phyloP scores from a whole-genome alignment of 2,113 vertebrate species.

The Noctilio leporinus region DNA sequence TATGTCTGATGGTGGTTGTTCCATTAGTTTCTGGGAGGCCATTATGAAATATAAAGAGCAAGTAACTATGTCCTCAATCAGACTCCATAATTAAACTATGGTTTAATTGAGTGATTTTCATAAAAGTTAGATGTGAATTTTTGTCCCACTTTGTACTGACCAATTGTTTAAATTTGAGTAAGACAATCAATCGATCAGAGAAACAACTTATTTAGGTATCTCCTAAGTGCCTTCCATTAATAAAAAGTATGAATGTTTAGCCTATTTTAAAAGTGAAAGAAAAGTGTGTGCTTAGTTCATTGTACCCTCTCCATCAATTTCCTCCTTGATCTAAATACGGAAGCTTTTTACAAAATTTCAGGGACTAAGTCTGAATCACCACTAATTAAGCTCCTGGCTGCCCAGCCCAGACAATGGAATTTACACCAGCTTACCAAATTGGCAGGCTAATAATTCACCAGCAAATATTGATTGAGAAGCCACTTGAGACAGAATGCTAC shows the following conservation, averaged over 20 bases:
- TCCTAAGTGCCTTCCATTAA: neutral
- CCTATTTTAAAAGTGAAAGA: neutral
- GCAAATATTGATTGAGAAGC: neutral
- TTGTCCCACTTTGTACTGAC: neutral
- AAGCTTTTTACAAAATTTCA: slow-evolving; percentile 1
- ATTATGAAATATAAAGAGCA: slow-evolving; percentile 3
- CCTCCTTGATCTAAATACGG: neutral
- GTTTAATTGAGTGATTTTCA: neutral
- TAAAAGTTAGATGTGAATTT: neutral
- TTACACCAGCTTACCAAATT: neutral
- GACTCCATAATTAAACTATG: neutral
- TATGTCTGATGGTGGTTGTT: slow-evolving; percentile 28
- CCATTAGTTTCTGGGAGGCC: neutral
- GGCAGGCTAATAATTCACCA: neutral
- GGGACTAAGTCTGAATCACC: neutral
- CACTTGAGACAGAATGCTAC: neutral
- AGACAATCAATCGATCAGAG: neutral
- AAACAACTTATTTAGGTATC: neutral
- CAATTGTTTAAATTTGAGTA: neutral
- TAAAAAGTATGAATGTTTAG: neutral
- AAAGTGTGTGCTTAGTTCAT: neutral
- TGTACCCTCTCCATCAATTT: neutral
- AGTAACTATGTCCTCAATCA: neutral
- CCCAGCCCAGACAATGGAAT: neutral
- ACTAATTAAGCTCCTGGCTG: neutral